These are phyloP conservation scores for Oithona nana DNA, from an alignment of 2,888 invertebrate genomes.

Conservation along the genomic window DNA sequence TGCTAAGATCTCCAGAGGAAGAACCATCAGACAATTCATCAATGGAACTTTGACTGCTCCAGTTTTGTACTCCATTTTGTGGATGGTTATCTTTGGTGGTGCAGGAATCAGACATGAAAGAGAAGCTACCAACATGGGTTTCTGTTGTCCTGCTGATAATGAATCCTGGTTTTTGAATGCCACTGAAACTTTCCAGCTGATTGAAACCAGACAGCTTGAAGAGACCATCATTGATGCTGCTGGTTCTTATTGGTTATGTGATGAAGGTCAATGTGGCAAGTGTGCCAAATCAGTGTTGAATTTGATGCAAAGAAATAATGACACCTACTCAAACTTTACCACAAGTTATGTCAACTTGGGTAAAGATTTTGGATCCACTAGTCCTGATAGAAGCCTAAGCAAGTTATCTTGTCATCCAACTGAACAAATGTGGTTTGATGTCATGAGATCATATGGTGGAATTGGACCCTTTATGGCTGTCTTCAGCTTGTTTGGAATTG, in stretches of 20 bases:
- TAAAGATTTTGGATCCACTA: slow-evolving; percentile 1
- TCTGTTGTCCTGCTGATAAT: neutral
- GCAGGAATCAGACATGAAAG: slow-evolving; percentile 2
- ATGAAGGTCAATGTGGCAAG: slow-evolving; percentile 2
- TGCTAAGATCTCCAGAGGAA: slow-evolving; percentile 13
- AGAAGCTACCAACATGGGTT: neutral
- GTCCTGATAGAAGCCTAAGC: neutral
- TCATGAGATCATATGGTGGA: slow-evolving; percentile 10
- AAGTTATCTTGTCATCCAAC: neutral
- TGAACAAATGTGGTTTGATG: slow-evolving; percentile 15
- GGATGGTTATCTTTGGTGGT: slow-evolving; percentile 19
- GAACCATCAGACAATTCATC: slow-evolving; percentile 16
- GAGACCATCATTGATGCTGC: neutral
- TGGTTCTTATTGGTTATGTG: neutral
- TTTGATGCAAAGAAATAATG: neutral
- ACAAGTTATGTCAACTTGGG: neutral
- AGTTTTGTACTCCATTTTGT: slow-evolving; percentile 20
- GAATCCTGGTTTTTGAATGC: neutral
- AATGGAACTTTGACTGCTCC: slow-evolving; percentile 19
- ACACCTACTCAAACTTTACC: neutral
- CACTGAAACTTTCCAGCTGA: neutral
- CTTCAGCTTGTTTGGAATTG: slow-evolving; percentile 4
- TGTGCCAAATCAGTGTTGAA: neutral
- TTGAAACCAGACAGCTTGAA: neutral
- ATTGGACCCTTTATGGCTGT: slow-evolving; percentile 1